A percentile compares a stretch with the other conserved stretches of the same genome.
phyloP scores from a whole-genome alignment of 2,797 vertebrate species.

The Carapus acus region DNA sequence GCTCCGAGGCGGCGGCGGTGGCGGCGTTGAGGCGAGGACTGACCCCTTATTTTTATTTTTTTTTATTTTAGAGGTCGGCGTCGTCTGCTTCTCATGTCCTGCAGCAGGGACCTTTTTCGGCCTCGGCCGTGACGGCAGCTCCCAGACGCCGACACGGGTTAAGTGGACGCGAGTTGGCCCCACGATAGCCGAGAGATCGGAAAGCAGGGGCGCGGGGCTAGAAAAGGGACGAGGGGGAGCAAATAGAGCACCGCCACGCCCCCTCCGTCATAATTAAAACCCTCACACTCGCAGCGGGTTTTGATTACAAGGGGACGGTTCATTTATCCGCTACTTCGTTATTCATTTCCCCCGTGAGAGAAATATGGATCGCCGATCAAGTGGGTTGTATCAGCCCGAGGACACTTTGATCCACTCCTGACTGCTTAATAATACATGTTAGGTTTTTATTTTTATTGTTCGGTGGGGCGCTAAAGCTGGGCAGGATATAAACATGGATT shows the following conservation, averaged over 20 bases:
- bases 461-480: background rate
- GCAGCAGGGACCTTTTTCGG: constrained; percentile 35
- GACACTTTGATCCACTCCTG: constrained; percentile 27
- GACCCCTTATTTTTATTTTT: constrained; percentile 44
- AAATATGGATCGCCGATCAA: constrained; percentile 34
- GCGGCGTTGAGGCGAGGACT: constrained; percentile 14
- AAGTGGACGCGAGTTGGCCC: constrained; percentile 56
- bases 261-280: constrained; percentile 54
- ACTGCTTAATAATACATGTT: constrained; percentile 31
- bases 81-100: constrained; percentile 34
- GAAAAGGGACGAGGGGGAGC: constrained; percentile 35
- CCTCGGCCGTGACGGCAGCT: constrained; percentile 41
- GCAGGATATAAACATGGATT: background rate
- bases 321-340: constrained; percentile 49
- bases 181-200: constrained; percentile 35
- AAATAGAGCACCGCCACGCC: constrained; percentile 48
- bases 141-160: constrained; percentile 36
- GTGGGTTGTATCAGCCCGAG: constrained; percentile 19
- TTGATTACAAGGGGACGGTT: constrained; percentile 52
- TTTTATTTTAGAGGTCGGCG: constrained; percentile 12
- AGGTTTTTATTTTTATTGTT: constrained; percentile 2
- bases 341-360: constrained; percentile 44
- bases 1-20: constrained; percentile 22
- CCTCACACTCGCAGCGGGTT: constrained; percentile 40
- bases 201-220: constrained; percentile 21